Evolutionary conservation across 2,888 invertebrate genomes (phyloP).

Genomic region (Griposia aprilina): DNA sequence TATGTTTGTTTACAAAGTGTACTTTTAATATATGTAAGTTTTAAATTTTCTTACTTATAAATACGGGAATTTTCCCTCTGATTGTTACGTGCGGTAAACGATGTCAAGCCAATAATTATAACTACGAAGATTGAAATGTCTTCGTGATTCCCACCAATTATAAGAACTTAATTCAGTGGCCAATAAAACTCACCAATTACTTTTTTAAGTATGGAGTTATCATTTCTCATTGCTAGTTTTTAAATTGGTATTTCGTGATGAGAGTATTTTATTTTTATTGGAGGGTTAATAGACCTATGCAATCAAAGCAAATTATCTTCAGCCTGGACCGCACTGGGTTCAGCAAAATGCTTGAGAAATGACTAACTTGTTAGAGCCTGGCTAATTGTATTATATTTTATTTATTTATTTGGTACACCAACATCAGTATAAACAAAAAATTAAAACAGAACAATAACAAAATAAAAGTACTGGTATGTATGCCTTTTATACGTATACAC

Average conservation of each 20-base stretch:
- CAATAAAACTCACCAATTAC: background rate
- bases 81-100: background rate
- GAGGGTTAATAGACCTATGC: background rate
- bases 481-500: too few relatives aligned
- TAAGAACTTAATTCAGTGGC: background rate
- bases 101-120: background rate
- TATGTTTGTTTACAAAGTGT: too few relatives aligned
- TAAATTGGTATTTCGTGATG: conserved; percentile 15
- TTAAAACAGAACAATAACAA: too few relatives aligned
- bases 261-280: background rate
- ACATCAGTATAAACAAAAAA: too few relatives aligned
- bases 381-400: background rate
- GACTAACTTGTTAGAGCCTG: background rate
- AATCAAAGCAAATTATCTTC: background rate
- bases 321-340: background rate
- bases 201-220: background rate
- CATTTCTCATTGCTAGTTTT: background rate
- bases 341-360: background rate
- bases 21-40: too few relatives aligned
- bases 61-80: too few relatives aligned
- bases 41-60: too few relatives aligned
- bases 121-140: background rate
- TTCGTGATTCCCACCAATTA: conserved; percentile 20
- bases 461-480: too few relatives aligned
- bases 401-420: too few relatives aligned